These are phyloP conservation scores for Pelmatolapia mariae DNA, from an alignment of 2,113 vertebrate genomes.

Conservation along the genomic window DNA sequence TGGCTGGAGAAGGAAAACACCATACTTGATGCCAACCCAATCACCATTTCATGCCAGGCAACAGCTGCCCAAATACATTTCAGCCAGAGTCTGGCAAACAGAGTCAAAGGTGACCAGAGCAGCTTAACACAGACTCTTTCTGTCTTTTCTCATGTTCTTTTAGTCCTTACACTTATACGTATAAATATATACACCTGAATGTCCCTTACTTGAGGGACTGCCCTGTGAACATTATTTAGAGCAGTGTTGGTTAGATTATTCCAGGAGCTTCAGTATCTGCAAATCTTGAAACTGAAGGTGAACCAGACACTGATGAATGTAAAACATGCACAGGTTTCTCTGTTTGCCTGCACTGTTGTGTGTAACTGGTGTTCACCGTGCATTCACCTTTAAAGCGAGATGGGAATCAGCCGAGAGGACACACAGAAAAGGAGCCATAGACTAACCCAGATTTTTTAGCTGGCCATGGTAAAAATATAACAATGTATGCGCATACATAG, in stretches of 20 bases:
- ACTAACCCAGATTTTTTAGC: conserved; percentile 64
- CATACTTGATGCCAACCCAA: conserved; percentile 51
- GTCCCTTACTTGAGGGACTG: not conserved
- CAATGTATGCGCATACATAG: conserved; percentile 70
- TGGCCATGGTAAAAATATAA: conserved; percentile 66
- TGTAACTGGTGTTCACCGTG: not conserved
- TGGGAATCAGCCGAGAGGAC: conserved; percentile 44
- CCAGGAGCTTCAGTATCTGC: not conserved
- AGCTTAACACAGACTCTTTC: not conserved
- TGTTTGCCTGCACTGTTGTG: not conserved
- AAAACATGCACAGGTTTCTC: not conserved
- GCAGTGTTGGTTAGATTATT: not conserved
- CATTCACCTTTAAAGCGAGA: conserved; percentile 26
- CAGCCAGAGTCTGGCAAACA: conserved; percentile 40
- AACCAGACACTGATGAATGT: conserved; percentile 24
- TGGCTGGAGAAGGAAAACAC: conserved; percentile 45
- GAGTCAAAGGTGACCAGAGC: conserved; percentile 7
- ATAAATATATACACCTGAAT: not conserved
- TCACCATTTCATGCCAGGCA: conserved; percentile 61
- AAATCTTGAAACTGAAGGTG: not conserved
- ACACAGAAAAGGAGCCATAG: conserved; percentile 39
- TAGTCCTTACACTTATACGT: not conserved
- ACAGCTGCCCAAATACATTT: conserved; percentile 66
- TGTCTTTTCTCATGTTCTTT: not conserved
- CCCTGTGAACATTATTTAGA: not conserved